Evolutionary conservation across 2,888 invertebrate genomes (phyloP).

Genomic region (Dicranocentrus wangi): DNA sequence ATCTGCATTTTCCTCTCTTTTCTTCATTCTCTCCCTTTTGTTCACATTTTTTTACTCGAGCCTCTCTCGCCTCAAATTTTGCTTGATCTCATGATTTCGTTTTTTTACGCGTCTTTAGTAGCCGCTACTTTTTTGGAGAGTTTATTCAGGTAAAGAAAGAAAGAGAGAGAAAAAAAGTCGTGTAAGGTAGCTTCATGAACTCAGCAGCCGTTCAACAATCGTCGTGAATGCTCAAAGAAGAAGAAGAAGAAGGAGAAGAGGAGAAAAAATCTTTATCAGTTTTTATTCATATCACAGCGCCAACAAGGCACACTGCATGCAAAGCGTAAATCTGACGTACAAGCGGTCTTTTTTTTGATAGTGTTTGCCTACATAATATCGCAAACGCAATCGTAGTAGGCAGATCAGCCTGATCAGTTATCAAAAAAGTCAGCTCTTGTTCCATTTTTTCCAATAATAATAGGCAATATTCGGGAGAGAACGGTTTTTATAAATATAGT

Average conservation of each 20-base stretch:
- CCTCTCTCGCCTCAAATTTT: neutral
- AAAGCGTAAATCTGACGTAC: neutral
- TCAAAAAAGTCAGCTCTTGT: conserved; percentile 21
- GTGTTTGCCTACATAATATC: conserved; percentile 10
- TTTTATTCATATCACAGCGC: conserved; percentile 4
- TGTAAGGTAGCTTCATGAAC: conserved; percentile 31
- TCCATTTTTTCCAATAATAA: conserved; percentile 22
- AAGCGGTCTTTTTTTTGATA: neutral
- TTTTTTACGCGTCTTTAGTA: conserved; percentile 5
- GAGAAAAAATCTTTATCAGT: conserved; percentile 22
- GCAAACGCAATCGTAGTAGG: conserved; percentile 10
- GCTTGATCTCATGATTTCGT: conserved; percentile 19
- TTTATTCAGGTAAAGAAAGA: neutral
- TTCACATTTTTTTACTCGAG: neutral
- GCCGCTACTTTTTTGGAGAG: conserved; percentile 20
- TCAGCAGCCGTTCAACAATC: neutral
- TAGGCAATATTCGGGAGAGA: neutral
- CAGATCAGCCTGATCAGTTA: conserved; percentile 19
- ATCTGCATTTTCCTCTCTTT: conserved; percentile 36
- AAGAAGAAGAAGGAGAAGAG: conserved; percentile 10
- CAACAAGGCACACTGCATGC: neutral
- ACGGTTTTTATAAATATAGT: neutral
- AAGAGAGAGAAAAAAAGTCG: neutral
- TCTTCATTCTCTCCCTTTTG: conserved; percentile 31
- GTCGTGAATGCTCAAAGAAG: conserved; percentile 16